phyloP scores from a whole-genome alignment of 1,140 invertebrate genomes.

The Drosophila sp. region DNA sequence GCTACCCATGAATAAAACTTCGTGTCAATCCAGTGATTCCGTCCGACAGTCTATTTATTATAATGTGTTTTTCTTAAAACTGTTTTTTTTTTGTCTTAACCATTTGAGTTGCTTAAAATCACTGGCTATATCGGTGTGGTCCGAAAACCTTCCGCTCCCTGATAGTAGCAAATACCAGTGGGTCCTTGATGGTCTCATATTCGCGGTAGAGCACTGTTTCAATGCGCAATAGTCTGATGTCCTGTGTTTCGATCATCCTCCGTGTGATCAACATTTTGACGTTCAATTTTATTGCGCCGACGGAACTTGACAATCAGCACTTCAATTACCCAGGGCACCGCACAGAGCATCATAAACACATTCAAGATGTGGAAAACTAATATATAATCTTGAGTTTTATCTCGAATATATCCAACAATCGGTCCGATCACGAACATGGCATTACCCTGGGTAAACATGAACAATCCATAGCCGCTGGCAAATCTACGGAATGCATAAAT shows the following conservation, averaged over 20 bases:
- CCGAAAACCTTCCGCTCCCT: too few species aligned
- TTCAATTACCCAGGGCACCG: conserved; percentile 76
- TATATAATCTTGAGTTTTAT: conserved; percentile 72
- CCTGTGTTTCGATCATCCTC: conserved; percentile 11
- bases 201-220: too few species aligned
- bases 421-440: conserved; percentile 76
- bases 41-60: too few species aligned
- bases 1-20: too few species aligned
- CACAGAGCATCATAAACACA: conserved; percentile 78
- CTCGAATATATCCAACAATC: conserved; percentile 76
- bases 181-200: too few species aligned
- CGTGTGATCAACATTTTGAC: conserved; percentile 61
- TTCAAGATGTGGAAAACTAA: conserved; percentile 80
- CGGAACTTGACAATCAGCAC: conserved; percentile 69
- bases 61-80: too few species aligned
- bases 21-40: too few species aligned
- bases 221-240: neutral
- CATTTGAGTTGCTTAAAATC: too few species aligned
- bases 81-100: too few species aligned
- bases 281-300: conserved; percentile 57
- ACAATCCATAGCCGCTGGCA: conserved; percentile 86
- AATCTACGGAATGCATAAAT: conserved; percentile 74
- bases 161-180: too few species aligned
- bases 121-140: too few species aligned
- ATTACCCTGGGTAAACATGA: conserved; percentile 85